Evolutionary conservation across 1,140 invertebrate genomes (phyloP).

Genomic region (Lordiphosa stackelbergi): DNA sequence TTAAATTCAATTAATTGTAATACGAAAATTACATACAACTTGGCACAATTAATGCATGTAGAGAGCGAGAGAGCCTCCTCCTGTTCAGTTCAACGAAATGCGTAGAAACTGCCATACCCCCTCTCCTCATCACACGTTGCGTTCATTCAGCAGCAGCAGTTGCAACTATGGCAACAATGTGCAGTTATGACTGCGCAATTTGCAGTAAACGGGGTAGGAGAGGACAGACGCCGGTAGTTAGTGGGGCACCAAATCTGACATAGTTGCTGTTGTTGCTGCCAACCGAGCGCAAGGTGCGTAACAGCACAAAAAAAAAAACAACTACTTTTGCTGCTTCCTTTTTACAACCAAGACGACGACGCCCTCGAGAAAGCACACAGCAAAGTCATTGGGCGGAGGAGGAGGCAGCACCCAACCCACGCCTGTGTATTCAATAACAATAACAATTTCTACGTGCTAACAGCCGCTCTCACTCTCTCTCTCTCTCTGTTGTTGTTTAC

Average conservation of each 20-base stretch:
- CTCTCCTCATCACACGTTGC: constrained; percentile 7
- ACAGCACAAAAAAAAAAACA: constrained; percentile 2
- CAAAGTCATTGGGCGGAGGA: too few relatives aligned
- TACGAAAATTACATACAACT: constrained; percentile 38
- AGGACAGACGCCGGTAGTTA: neutral
- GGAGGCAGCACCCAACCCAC: constrained; percentile 8
- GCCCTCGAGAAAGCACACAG: too few relatives aligned
- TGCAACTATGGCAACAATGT: constrained; percentile 30
- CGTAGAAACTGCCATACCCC: constrained; percentile 38
- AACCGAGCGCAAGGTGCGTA: constrained; percentile 11
- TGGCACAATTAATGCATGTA: constrained; percentile 34
- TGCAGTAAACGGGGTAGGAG: neutral
- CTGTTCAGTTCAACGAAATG: constrained; percentile 28
- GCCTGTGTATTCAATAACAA: constrained; percentile 41
- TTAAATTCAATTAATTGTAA: constrained; percentile 72
- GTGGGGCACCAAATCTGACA: constrained; percentile 30
- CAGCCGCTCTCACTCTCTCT: constrained; percentile 4
- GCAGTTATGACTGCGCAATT: constrained; percentile 44
- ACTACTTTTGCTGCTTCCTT: constrained; percentile 36
- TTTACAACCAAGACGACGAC: constrained; percentile 1
- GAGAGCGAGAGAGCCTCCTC: constrained; percentile 8
- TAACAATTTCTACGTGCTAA: constrained; percentile 49
- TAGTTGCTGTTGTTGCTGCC: constrained; percentile 1
- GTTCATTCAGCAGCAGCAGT: constrained; percentile 25
- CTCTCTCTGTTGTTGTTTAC: constrained; percentile 17